phyloP scores from a whole-genome alignment of 2,888 invertebrate species.

The Venusia cambrica region DNA sequence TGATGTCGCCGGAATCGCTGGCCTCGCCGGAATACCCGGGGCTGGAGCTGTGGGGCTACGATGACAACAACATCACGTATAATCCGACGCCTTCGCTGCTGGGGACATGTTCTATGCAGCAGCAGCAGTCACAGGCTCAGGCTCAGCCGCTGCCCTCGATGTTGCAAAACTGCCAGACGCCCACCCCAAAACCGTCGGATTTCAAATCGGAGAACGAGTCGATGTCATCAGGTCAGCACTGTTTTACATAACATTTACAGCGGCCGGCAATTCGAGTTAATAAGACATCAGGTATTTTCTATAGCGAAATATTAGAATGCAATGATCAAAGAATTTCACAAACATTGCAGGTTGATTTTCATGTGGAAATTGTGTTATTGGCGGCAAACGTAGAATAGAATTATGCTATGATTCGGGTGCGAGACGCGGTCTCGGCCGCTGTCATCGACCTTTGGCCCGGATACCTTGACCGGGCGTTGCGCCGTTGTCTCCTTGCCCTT shows the following conservation, averaged over 20 bases:
- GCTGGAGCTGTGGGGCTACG: conserved; percentile 90
- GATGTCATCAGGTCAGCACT: conserved; percentile 73
- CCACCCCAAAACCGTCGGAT: conserved; percentile 31
- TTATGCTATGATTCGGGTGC: too few species aligned
- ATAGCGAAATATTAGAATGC: too few species aligned
- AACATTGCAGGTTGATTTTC: too few species aligned
- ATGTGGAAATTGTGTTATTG: too few species aligned
- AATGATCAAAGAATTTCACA: too few species aligned
- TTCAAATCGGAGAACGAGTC: conserved; percentile 77
- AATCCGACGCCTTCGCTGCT: conserved; percentile 68
- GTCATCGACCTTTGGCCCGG: conserved; percentile 80
- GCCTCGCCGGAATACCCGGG: conserved; percentile 89
- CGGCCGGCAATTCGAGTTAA: too few species aligned
- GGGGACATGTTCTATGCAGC: conserved; percentile 74
- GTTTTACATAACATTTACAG: conserved; percentile 29
- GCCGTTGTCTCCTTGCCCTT: conserved; percentile 66
- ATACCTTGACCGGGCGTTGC: conserved; percentile 77
- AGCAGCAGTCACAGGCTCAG: conserved; percentile 52
- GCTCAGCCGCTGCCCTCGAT: conserved; percentile 78
- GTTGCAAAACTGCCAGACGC: conserved; percentile 75
- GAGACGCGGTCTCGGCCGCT: conserved; percentile 44
- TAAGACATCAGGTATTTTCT: too few species aligned
- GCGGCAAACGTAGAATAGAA: conserved; percentile 58
- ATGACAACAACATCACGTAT: conserved; percentile 71
- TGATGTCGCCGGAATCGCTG: conserved; percentile 88